Evolutionary conservation across 1,140 invertebrate species (phyloP).

Genomic region (Colletes gigas): DNA sequence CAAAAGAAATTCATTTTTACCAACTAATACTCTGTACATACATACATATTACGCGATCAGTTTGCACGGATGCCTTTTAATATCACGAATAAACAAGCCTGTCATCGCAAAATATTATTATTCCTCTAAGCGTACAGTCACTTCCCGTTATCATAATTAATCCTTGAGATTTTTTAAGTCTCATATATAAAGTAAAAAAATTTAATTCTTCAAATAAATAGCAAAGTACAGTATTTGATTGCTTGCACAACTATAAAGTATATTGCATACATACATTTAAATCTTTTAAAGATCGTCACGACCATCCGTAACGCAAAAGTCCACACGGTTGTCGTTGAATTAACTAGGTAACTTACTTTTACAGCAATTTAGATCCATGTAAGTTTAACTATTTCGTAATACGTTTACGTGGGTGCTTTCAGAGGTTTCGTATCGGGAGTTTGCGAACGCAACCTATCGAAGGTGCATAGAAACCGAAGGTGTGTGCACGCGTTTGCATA

Average conservation of each 20-base stretch:
- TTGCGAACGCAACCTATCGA: slow-evolving; percentile 18
- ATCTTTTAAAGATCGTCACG: no score
- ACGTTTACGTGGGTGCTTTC: slow-evolving; percentile 8
- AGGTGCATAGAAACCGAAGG: slow-evolving; percentile 20
- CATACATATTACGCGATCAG: background rate
- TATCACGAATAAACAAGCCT: no score
- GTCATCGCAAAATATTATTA: background rate
- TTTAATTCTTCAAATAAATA: no score
- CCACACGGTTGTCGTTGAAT: no score
- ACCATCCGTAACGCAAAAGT: no score
- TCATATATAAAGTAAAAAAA: no score
- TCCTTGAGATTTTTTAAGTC: no score
- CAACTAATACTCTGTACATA: background rate
- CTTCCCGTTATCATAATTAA: background rate
- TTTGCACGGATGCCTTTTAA: background rate
- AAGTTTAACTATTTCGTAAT: slow-evolving; percentile 14
- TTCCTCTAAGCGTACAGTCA: no score
- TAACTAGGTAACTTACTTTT: background rate
- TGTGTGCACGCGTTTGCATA: background rate
- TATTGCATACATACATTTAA: no score
- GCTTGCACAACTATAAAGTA: no score
- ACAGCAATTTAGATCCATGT: background rate
- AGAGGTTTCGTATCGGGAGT: slow-evolving; percentile 11
- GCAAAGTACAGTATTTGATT: no score
- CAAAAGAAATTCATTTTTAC: background rate